Conservation (phyloP, 2,888 invertebrate species). For the Torymus texanus region DNA sequence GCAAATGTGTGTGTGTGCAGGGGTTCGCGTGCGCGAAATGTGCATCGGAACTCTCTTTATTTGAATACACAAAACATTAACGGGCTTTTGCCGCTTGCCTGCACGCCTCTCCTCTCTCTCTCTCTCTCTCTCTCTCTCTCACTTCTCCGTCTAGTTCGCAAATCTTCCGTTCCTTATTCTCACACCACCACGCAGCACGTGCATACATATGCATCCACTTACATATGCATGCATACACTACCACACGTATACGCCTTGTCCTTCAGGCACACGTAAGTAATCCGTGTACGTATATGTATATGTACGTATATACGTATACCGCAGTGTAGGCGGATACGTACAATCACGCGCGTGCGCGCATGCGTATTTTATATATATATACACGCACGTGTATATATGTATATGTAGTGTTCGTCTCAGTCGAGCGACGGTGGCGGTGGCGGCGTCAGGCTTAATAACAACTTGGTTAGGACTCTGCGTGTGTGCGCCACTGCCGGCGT, state of each 20-base stretch:
- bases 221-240: too few relatives aligned
- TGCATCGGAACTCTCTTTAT: slow-evolving; percentile 68
- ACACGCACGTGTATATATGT: neutral
- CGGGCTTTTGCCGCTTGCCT: slow-evolving; percentile 58
- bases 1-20: neutral
- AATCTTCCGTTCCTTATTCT: too few relatives aligned
- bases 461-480: slow-evolving; percentile 64
- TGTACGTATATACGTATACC: too few relatives aligned
- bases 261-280: neutral
- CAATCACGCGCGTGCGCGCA: too few relatives aligned
- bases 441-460: slow-evolving; percentile 66
- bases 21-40: slow-evolving; percentile 65
- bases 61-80: slow-evolving; percentile 73
- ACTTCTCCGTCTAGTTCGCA: slow-evolving; percentile 3
- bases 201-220: too few relatives aligned
- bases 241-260: too few relatives aligned
- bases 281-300: neutral
- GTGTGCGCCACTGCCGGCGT: slow-evolving; percentile 49
- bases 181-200: too few relatives aligned
- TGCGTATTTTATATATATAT: neutral
- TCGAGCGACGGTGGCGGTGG: slow-evolving; percentile 35
- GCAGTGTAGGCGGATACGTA: too few relatives aligned
- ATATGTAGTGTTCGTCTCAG: slow-evolving; percentile 28
- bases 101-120: neutral
- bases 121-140: neutral